Conservation (phyloP, 2,113 vertebrate species). For the Coreoperca whiteheadi region DNA sequence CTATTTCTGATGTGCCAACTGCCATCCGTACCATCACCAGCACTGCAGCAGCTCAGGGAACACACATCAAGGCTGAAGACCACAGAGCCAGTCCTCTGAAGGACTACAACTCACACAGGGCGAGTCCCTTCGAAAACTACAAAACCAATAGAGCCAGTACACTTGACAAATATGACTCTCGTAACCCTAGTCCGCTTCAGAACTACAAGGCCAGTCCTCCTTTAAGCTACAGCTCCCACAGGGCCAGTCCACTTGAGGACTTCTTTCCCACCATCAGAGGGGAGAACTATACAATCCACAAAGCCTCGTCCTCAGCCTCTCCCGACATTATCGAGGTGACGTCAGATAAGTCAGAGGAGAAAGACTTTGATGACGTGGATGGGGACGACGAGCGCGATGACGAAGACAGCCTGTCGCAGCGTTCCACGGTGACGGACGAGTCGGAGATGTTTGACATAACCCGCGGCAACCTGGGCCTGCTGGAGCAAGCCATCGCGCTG, state of each 20-base stretch:
- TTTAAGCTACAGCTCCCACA: slow-evolving; percentile 73
- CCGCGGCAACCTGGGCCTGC: slow-evolving; percentile 93
- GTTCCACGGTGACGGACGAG: slow-evolving; percentile 90
- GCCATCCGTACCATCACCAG: slow-evolving; percentile 76
- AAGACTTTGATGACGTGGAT: slow-evolving; percentile 86
- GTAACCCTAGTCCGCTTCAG: slow-evolving; percentile 49
- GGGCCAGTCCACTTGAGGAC: slow-evolving; percentile 77
- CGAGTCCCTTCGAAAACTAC: slow-evolving; percentile 49
- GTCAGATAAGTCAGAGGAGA: slow-evolving; percentile 89
- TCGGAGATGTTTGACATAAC: slow-evolving; percentile 98
- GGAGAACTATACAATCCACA: slow-evolving; percentile 71
- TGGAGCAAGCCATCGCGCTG: slow-evolving; percentile 97
- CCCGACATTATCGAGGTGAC: slow-evolving; percentile 89
- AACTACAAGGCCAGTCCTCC: slow-evolving; percentile 68
- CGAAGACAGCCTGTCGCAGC: slow-evolving; percentile 89
- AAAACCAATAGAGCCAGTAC: slow-evolving; percentile 44
- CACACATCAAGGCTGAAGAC: slow-evolving; percentile 58
- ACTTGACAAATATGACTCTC: slow-evolving; percentile 50
- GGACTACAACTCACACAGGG: slow-evolving; percentile 62
- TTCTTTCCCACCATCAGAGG: slow-evolving; percentile 56
- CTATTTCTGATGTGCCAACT: slow-evolving; percentile 64
- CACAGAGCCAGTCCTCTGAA: slow-evolving; percentile 64
- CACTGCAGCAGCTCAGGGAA: slow-evolving; percentile 82
- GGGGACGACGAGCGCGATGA: slow-evolving; percentile 88
- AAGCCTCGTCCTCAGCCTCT: slow-evolving; percentile 79